Evolutionary conservation across 23 tunicate genomes (phyloP).

Genomic region (Trididemnum miniatum): DNA sequence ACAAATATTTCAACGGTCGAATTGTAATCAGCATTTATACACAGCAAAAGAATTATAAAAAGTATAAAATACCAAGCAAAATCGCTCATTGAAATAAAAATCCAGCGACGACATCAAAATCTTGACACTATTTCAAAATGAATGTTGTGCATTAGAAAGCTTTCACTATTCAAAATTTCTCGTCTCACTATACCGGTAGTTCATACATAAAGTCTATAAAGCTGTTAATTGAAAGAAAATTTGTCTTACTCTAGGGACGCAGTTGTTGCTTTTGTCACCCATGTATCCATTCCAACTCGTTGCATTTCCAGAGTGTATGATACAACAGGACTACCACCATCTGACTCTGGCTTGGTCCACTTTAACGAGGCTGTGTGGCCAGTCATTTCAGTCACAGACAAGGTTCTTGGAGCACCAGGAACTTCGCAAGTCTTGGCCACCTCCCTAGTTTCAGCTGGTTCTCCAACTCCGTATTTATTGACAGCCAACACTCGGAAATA

Average conservation of each 20-base stretch:
- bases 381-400: slow-evolving; percentile 52
- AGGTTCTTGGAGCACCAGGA: slow-evolving; percentile 77
- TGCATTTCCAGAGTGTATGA: slow-evolving; percentile 73
- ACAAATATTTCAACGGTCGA: too few species aligned
- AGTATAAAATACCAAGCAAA: too few species aligned
- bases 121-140: too few species aligned
- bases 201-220: too few species aligned
- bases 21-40: too few species aligned
- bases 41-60: too few species aligned
- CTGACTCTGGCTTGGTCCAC: slow-evolving; percentile 90
- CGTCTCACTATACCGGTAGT: too few species aligned
- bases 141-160: too few species aligned
- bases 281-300: slow-evolving; percentile 60
- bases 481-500: slow-evolving; percentile 93
- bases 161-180: too few species aligned
- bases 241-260: slow-evolving; percentile 28
- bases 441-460: slow-evolving; percentile 80
- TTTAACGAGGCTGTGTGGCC: slow-evolving; percentile 41
- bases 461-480: slow-evolving; percentile 95
- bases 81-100: too few species aligned
- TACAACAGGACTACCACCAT: slow-evolving; percentile 86
- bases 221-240: too few species aligned
- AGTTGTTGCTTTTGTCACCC: slow-evolving; percentile 58
- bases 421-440: slow-evolving; percentile 81
- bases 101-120: too few species aligned